Evolutionary conservation across 2,888 invertebrate species (phyloP).

Genomic region (Salticus scenicus): DNA sequence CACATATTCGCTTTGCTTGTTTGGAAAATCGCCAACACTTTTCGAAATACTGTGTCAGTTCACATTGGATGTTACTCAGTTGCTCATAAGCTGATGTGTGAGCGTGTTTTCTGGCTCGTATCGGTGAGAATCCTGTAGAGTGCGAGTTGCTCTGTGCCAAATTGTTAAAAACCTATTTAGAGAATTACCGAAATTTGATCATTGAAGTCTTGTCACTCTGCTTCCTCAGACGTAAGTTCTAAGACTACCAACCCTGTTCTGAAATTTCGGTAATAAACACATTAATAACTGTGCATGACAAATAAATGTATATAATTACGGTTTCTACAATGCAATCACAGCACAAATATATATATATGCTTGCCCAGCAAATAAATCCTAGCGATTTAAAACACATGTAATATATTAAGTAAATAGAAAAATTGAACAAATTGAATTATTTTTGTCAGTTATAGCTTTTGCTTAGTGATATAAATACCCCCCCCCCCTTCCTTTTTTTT

Average conservation of each 20-base stretch:
- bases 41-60: not conserved
- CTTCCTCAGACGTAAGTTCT: not conserved
- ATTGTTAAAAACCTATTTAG: slow-evolving; percentile 3
- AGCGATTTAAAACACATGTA: too few relatives aligned
- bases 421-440: too few relatives aligned
- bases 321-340: too few relatives aligned
- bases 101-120: not conserved
- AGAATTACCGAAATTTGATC: not conserved
- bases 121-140: not conserved
- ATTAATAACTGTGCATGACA: too few relatives aligned
- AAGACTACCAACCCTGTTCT: not conserved
- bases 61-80: not conserved
- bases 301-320: too few relatives aligned
- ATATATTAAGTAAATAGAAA: too few relatives aligned
- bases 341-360: too few relatives aligned
- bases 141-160: not conserved
- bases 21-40: not conserved
- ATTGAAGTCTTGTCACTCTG: not conserved
- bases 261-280: too few relatives aligned
- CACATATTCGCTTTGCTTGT: not conserved
- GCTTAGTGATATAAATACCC: too few relatives aligned
- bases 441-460: too few relatives aligned
- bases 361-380: too few relatives aligned
- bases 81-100: not conserved
- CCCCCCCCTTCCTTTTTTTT: too few relatives aligned